These are phyloP conservation scores for Denticeps clupeoides DNA, from an alignment of 2,797 vertebrate species.

Conservation along the genomic window DNA sequence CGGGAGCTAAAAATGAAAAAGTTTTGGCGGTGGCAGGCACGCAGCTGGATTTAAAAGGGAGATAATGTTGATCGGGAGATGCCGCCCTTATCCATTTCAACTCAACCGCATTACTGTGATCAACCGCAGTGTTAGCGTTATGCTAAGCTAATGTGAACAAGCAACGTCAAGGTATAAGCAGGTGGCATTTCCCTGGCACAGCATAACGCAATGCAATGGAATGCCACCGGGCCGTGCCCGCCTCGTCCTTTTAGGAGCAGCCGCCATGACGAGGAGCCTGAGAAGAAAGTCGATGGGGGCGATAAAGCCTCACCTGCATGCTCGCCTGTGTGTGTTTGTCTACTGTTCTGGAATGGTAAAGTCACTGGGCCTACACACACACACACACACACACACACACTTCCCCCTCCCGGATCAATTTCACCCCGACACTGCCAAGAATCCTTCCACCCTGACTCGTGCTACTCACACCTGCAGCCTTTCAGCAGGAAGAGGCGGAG, in stretches of 20 bases:
- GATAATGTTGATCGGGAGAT: too few relatives aligned
- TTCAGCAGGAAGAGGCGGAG: too few relatives aligned
- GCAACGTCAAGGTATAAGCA: neutral
- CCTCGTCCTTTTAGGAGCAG: neutral
- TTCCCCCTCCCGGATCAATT: slow-evolving; percentile 1
- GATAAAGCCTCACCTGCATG: neutral
- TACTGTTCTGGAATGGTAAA: neutral
- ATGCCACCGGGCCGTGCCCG: neutral
- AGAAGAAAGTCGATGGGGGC: neutral
- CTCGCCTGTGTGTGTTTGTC: neutral
- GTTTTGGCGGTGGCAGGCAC: too few relatives aligned
- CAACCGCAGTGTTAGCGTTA: too few relatives aligned
- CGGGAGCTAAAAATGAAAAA: too few relatives aligned
- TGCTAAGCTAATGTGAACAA: neutral
- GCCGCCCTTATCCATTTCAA: too few relatives aligned
- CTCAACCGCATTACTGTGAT: too few relatives aligned
- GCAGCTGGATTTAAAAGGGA: too few relatives aligned
- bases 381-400: neutral
- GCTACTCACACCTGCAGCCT: neutral
- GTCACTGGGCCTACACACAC: neutral
- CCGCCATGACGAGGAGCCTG: neutral
- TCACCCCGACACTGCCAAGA: slow-evolving; percentile 2
- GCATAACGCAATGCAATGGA: neutral
- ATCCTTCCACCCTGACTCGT: neutral
- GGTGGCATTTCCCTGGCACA: neutral